Base-by-base conservation (phyloP, 2,888 invertebrate genomes). In the Parthenolecanium corni region DNA sequence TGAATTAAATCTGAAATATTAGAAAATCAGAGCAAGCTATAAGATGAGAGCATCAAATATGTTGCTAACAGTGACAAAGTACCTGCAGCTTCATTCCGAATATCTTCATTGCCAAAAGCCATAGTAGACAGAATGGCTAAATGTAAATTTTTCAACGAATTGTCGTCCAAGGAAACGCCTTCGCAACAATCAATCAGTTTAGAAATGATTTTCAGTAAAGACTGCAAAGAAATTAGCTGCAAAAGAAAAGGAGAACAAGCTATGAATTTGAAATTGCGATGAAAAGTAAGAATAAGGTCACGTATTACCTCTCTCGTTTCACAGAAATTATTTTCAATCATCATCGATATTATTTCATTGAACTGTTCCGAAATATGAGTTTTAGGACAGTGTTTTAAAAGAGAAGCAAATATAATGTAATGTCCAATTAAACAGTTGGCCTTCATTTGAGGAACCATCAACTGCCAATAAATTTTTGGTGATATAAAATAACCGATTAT, bases 401-500 rank as follows among this genome's bases (percentile, higher is more conserved):
- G 75, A 38, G 79, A 79, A 1, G 81, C 76, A 25, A 86, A 74
- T 11, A 85, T 78, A 24, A 77, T 72, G 3, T 87, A 73, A 52
- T 80, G 78, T 1, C 79, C 79, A 52, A 54, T 53, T 16, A 64
- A 65, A 12, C 76, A 71, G 25, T 72, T 73, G 57, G 77, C 77
- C 67, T 83, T 82, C 62, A 85, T 73, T 3, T 80, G 79, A 0
- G 82, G 78, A 64, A 84, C 74, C n/a, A 86, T 72, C 3, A 86
- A 73, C 46, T 82, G 80, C 73, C 80, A 82, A 80, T 85, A 87
- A 0, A 82, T 79, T 20, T 79, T 76, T 0, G 83, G 81, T 0
- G 77, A 76, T 51, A 89, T 83, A 74, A 90, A 90, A 70, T 83
- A 82, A 12, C 88, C 89, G 67, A 89, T 78, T 54, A 86, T 75